These are phyloP conservation scores for Turritopsis dohrnii DNA, from an alignment of 30 jellyfish, hydroid and myxozoan genomes.

Conservation along the genomic window DNA sequence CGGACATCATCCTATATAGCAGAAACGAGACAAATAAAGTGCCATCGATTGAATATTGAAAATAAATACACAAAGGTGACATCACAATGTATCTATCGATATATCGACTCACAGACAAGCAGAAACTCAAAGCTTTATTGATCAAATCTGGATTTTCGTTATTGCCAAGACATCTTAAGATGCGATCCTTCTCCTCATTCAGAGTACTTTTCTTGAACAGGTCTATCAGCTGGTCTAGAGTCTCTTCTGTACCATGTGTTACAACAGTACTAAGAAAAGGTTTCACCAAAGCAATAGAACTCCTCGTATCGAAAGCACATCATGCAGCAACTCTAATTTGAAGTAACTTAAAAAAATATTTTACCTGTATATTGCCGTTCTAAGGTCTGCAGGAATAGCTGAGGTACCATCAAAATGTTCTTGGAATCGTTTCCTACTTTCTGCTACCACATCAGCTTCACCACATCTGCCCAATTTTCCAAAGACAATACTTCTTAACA, in stretches of 20 bases:
- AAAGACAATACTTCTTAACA: slow-evolving; percentile 74
- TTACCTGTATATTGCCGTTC: slow-evolving; percentile 60
- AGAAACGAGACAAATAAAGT: not conserved
- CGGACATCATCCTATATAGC: slow-evolving; percentile 76
- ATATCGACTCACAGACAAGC: slow-evolving; percentile 66
- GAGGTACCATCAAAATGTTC: slow-evolving; percentile 70
- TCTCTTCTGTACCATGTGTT: slow-evolving; percentile 54
- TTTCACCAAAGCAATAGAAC: not conserved
- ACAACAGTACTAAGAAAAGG: slow-evolving; percentile 52
- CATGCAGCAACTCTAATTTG: too few species aligned
- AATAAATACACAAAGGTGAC: not conserved
- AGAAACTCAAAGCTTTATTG: slow-evolving; percentile 58
- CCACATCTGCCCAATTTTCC: slow-evolving; percentile 72
- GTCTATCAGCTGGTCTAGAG: slow-evolving; percentile 64
- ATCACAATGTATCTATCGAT: not conserved
- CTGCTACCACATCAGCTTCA: slow-evolving; percentile 67
- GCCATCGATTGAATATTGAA: not conserved
- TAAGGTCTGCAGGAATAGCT: slow-evolving; percentile 74
- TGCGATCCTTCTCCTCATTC: slow-evolving; percentile 77
- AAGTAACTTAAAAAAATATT: too few species aligned
- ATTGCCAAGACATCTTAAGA: slow-evolving; percentile 68
- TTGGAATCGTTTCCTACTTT: slow-evolving; percentile 53
- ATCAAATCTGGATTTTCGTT: slow-evolving; percentile 51
- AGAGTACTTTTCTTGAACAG: slow-evolving; percentile 56
- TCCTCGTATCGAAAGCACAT: not conserved